These are phyloP conservation scores for Aphaenogaster ashmeadi DNA, from an alignment of 1,140 invertebrate genomes.

Conservation along the genomic window DNA sequence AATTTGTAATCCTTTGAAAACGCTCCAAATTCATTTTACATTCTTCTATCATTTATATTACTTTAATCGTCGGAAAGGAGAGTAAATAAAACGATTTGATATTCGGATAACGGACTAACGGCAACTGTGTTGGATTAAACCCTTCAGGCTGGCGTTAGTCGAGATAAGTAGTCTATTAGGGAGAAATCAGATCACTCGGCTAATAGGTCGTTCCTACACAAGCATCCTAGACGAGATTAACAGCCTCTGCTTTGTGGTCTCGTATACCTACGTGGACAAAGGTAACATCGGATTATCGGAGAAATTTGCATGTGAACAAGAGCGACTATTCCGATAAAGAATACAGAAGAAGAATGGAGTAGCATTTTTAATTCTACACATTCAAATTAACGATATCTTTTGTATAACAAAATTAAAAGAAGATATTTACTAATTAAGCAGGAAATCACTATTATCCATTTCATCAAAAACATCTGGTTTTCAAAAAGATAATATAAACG, in stretches of 20 bases:
- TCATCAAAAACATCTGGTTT: neutral
- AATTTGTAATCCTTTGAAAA: neutral
- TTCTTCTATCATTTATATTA: neutral
- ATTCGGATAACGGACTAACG: slow-evolving; percentile 5
- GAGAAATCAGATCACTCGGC: slow-evolving; percentile 63
- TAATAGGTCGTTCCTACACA: slow-evolving; percentile 64
- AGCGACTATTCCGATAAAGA: neutral
- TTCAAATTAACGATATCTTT: neutral
- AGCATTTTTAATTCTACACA: neutral
- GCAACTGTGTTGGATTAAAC: slow-evolving; percentile 35
- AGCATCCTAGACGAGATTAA: slow-evolving; percentile 59
- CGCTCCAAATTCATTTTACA: neutral
- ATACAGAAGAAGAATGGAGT: slow-evolving; percentile 7
- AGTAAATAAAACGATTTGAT: slow-evolving; percentile 18
- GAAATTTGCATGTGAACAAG: slow-evolving; percentile 62
- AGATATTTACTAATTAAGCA: neutral
- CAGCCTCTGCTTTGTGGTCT: slow-evolving; percentile 52
- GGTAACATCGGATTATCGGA: slow-evolving; percentile 60
- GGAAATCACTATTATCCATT: neutral
- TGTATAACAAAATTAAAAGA: neutral
- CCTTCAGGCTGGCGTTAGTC: slow-evolving; percentile 45
- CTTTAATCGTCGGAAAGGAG: neutral
- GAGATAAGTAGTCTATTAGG: slow-evolving; percentile 58
- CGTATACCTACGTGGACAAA: slow-evolving; percentile 57
- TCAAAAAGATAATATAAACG: neutral